Evolutionary conservation across 2,888 invertebrate genomes (phyloP).

Genomic region (Eupithecia subfuscata): DNA sequence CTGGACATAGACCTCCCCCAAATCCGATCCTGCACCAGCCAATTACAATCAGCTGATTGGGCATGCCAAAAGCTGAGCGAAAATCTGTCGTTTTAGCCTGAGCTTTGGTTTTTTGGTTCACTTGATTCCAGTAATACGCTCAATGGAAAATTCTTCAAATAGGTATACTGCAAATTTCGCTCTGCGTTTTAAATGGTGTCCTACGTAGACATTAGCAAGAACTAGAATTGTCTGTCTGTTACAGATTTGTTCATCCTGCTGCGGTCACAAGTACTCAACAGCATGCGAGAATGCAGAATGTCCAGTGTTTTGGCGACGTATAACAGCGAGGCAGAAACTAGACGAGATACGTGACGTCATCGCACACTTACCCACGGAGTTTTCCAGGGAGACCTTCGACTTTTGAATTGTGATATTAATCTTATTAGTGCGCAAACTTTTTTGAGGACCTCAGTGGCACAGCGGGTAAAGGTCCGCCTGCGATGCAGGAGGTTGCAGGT

Average conservation of each 20-base stretch:
- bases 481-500: background rate
- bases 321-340: conserved; percentile 59
- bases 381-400: conserved; percentile 53
- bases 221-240: conserved; percentile 28
- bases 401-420: conserved; percentile 41
- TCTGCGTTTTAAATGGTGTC: background rate
- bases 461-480: background rate
- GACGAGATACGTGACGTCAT: conserved; percentile 62
- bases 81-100: background rate
- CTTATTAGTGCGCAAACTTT: background rate
- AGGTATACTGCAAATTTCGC: background rate
- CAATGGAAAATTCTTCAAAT: too few species aligned
- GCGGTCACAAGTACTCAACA: conserved; percentile 59
- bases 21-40: too few species aligned
- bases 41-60: background rate
- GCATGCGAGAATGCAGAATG: conserved; percentile 72
- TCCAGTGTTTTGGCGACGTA: conserved; percentile 68
- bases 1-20: too few species aligned
- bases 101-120: too few species aligned
- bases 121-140: background rate
- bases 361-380: conserved; percentile 61
- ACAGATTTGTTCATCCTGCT: conserved; percentile 73
- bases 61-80: background rate
- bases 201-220: too few species aligned
- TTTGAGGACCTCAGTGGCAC: background rate